Percentiles rank a stretch among this genome's conserved stretches.
Conservation (phyloP, 2,888 invertebrate genomes). For the Cantharis flavilabris region DNA sequence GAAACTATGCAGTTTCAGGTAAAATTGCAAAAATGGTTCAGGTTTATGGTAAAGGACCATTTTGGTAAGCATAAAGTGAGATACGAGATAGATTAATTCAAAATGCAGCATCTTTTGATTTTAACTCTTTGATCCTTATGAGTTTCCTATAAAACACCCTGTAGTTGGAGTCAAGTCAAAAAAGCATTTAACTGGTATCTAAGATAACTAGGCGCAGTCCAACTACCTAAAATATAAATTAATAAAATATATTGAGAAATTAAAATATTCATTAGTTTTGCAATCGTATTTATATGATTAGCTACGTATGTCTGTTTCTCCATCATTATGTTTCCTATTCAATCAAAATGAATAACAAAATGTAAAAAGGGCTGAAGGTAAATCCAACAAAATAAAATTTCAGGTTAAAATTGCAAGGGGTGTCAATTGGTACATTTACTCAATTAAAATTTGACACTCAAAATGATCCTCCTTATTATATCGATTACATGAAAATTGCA, state of each 20-base stretch:
- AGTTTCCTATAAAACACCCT: too few species aligned
- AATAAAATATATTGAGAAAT: too few species aligned
- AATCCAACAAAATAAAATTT: constrained; percentile 23
- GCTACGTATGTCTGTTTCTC: too few species aligned
- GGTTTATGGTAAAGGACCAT: constrained; percentile 52
- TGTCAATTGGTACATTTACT: constrained; percentile 47
- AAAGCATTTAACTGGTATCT: too few species aligned
- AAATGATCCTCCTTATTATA: constrained; percentile 37
- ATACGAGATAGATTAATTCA: background rate
- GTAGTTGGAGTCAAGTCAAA: too few species aligned
- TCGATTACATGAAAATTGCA: constrained; percentile 42
- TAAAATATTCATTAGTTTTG: too few species aligned
- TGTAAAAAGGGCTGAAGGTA: background rate
- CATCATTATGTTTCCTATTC: too few species aligned
- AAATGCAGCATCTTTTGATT: background rate
- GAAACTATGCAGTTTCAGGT: constrained; percentile 51
- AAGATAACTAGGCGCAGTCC: too few species aligned
- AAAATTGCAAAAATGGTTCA: constrained; percentile 48
- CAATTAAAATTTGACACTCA: constrained; percentile 32
- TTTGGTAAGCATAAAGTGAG: constrained; percentile 45
- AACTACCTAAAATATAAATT: too few species aligned
- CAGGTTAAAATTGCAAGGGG: constrained; percentile 49
- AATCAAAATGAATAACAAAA: background rate
- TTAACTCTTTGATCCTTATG: background rate
- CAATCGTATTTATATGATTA: too few species aligned